phyloP scores from a whole-genome alignment of 2,797 vertebrate species.

The Pangasius mekongensis region DNA sequence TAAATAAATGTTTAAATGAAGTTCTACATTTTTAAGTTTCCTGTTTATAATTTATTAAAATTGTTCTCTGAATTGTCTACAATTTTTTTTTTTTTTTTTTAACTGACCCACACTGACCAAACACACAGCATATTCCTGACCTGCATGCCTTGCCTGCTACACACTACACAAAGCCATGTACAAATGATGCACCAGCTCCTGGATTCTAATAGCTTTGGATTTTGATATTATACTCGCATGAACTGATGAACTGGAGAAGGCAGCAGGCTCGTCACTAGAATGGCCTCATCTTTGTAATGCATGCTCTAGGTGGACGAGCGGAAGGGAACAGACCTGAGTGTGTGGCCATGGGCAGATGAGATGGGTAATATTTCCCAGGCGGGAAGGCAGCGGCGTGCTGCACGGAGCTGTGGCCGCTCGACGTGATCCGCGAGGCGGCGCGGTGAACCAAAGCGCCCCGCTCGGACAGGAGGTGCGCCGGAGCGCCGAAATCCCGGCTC shows the following conservation, averaged over 20 bases:
- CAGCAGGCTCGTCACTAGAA: background rate
- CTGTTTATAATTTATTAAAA: background rate
- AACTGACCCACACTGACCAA: background rate
- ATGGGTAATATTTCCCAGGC: conserved; percentile 92
- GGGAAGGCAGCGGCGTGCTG: conserved; percentile 90
- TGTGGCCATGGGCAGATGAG: conserved; percentile 93
- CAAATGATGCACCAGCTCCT: background rate
- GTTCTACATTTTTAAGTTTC: background rate
- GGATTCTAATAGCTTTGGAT: background rate
- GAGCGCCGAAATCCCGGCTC: conserved; percentile 93
- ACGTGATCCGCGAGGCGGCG: conserved; percentile 85
- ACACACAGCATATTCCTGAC: background rate
- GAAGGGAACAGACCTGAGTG: conserved; percentile 86
- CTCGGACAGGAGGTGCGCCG: conserved; percentile 91
- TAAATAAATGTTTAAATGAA: background rate
- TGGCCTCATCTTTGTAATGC: background rate
- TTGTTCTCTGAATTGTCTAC: background rate
- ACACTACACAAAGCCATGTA: background rate
- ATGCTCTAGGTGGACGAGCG: background rate
- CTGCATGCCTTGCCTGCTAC: background rate
- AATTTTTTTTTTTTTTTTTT: background rate
- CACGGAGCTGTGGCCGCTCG: conserved; percentile 83
- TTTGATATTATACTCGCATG: background rate
- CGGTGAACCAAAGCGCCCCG: conserved; percentile 90
- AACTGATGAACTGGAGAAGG: background rate